Evolutionary conservation across 2,888 invertebrate species (phyloP).

Genomic region (Sphinx pinastri): DNA sequence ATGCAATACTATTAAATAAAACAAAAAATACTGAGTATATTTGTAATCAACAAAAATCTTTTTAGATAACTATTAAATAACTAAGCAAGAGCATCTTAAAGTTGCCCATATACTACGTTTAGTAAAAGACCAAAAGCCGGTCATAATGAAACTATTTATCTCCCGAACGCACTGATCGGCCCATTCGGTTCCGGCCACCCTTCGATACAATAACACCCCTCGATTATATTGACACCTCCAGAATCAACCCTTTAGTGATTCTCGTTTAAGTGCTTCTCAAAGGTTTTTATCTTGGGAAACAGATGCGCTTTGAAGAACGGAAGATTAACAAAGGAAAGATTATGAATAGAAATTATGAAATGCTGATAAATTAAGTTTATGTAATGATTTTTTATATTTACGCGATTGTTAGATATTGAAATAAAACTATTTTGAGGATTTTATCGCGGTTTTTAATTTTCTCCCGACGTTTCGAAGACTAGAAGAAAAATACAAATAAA

Average conservation of each 20-base stretch:
- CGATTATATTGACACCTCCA: slow-evolving; percentile 40
- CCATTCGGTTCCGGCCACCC: slow-evolving; percentile 44
- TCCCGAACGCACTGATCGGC: slow-evolving; percentile 64
- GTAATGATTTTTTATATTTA: too few relatives aligned
- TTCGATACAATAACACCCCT: slow-evolving; percentile 51
- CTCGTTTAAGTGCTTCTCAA: slow-evolving; percentile 26
- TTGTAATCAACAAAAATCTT: too few relatives aligned
- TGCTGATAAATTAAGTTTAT: too few relatives aligned
- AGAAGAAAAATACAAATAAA: too few relatives aligned
- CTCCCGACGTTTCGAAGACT: too few relatives aligned
- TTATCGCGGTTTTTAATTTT: too few relatives aligned
- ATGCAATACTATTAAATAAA: too few relatives aligned
- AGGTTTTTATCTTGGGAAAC: slow-evolving; percentile 18
- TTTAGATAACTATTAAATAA: background rate
- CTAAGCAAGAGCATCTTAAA: slow-evolving; percentile 35
- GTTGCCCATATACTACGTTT: slow-evolving; percentile 49
- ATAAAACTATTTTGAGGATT: too few relatives aligned
- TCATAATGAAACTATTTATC: slow-evolving; percentile 80
- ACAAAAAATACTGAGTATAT: too few relatives aligned
- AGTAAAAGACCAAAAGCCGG: slow-evolving; percentile 68
- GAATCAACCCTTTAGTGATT: slow-evolving; percentile 36
- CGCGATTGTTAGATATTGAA: too few relatives aligned
- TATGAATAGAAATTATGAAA: background rate
- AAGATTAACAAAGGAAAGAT: background rate
- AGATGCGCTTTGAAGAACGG: slow-evolving; percentile 10